phyloP scores from a whole-genome alignment of 2,113 vertebrate species.

The Pterophyllum scalare region DNA sequence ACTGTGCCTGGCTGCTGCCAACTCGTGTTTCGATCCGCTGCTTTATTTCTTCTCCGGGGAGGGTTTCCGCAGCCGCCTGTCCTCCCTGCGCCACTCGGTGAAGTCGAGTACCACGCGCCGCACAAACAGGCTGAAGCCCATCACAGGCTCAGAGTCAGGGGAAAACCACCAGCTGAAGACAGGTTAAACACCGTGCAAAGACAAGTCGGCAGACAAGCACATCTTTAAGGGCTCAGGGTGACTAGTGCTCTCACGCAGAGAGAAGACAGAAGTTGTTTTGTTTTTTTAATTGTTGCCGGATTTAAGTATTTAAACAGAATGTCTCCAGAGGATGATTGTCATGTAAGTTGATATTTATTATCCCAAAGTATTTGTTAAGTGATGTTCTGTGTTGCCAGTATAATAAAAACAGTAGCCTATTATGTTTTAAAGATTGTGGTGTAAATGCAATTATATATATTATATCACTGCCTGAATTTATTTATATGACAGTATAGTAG shows the following conservation, averaged over 20 bases:
- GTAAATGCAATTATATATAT: background rate
- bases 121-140: background rate
- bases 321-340: background rate
- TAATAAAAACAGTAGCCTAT: background rate
- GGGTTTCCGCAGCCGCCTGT: constrained; percentile 88
- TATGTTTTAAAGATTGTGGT: background rate
- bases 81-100: constrained; percentile 77
- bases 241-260: background rate
- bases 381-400: background rate
- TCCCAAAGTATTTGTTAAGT: background rate
- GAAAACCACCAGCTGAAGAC: constrained; percentile 2
- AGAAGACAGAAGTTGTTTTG: background rate
- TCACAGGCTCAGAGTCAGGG: background rate
- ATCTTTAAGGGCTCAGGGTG: background rate
- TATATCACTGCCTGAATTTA: background rate
- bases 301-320: background rate
- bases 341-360: constrained; percentile 15
- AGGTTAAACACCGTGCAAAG: background rate
- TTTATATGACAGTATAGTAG: background rate
- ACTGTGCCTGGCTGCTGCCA: constrained; percentile 89
- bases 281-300: background rate
- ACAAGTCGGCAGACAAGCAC: background rate
- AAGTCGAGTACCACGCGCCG: fast-evolving
- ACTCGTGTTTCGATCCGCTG: constrained; percentile 94
- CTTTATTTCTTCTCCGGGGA: constrained; percentile 96